Base-by-base conservation (phyloP, 2,888 invertebrate genomes). In the Auanema sp. region DNA sequence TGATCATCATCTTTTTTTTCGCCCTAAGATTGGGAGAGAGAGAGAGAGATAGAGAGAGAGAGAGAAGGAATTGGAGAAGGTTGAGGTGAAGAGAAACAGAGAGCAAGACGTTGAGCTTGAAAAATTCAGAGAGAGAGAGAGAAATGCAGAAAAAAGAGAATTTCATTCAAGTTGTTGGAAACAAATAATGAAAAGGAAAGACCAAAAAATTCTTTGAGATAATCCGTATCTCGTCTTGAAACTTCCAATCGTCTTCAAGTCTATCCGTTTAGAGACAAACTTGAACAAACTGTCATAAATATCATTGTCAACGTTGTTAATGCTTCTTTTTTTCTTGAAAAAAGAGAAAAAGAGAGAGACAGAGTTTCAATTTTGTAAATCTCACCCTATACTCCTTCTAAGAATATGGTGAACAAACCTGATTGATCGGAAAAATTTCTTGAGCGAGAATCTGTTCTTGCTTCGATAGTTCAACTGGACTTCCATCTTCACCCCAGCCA, bases 341-440 rank as follows among this genome's bases (percentile, higher is more conserved):
- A n/a, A n/a, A n/a, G n/a, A n/a, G n/a, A n/a, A n/a, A n/a, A n/a
- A n/a, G n/a, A n/a, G n/a, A n/a, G n/a, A n/a, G n/a, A n/a, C n/a
- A n/a, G n/a, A 23, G 33, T 33, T 33, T 52, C 12, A n/a, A 8
- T 52, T 52, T 52, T 47, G 47, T 47, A 5, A 47, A 18, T 18
- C 16, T 47, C 47, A 47, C 18, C 24, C 24, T 18, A 2, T 33
- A 40, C n/a, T 55, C 23, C 55, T n/a, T 25, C 23, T n/a, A 14
- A 4, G 10, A 18, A n/a, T 21, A 18, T 49, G 33, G 21, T 25
- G 43, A 18, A 52, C 50, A 0, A 42, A 77, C 77, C 68, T 77
- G 97, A 87, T 98, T 98, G 83, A 96, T 89, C 85, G 94, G 93
- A 86, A 98, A 98, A 85, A 92, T 91, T 81, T 95, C 93, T 86